Conservation (phyloP, 1,140 invertebrate species). For the Potamilus streckersoni region DNA sequence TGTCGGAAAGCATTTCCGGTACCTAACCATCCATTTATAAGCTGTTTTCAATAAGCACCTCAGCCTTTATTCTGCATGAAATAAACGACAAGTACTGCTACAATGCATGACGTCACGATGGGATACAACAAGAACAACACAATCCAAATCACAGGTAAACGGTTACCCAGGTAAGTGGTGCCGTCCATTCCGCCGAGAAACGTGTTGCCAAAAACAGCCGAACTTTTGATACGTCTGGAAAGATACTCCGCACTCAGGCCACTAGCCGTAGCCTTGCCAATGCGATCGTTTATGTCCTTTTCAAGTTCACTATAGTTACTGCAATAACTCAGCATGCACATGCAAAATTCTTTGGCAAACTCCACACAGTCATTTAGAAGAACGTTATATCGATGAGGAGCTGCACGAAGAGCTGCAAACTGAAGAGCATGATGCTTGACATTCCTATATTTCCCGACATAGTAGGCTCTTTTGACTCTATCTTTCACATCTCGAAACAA, state of each 20-base stretch:
- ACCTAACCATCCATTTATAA: no score
- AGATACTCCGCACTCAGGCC: constrained; percentile 28
- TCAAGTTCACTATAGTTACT: constrained; percentile 14
- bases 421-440: constrained; percentile 11
- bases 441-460: constrained; percentile 17
- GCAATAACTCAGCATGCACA: constrained; percentile 22
- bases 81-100: no score
- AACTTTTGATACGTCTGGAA: constrained; percentile 21
- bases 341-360: constrained; percentile 32
- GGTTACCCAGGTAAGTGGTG: constrained; percentile 1
- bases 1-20: no score
- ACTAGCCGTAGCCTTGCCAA: constrained; percentile 21
- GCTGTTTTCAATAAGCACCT: no score
- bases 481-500: constrained; percentile 14
- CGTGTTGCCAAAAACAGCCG: constrained; percentile 10
- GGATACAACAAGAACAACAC: no score
- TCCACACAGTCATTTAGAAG: constrained; percentile 32
- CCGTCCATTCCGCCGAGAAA: constrained; percentile 23
- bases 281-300: constrained; percentile 12
- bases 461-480: constrained; percentile 23
- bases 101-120: no score
- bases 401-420: constrained; percentile 26
- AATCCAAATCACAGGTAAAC: no score
- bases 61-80: no score
- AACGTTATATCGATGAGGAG: constrained; percentile 27